phyloP scores from a whole-genome alignment of 2,113 vertebrate species.

The Dryoscopus gambensis region DNA sequence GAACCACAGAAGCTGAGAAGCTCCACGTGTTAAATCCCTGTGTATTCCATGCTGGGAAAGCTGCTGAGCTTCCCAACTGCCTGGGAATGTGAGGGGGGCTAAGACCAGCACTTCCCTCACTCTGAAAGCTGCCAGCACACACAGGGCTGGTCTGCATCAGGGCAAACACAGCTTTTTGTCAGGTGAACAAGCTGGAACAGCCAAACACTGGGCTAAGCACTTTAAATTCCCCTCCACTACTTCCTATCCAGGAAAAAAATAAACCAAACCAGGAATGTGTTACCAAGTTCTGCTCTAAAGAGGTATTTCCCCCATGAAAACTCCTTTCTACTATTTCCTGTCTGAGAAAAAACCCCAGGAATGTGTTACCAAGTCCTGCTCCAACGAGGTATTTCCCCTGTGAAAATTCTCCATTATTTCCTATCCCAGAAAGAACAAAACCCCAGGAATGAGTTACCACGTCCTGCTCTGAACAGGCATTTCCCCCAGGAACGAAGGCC shows the following conservation, averaged over 20 bases:
- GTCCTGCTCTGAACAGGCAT: neutral
- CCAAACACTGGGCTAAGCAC: neutral
- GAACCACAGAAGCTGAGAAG: neutral
- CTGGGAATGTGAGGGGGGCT: neutral
- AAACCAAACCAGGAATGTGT: neutral
- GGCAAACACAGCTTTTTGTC: neutral
- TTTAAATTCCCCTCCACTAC: neutral
- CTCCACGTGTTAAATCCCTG: neutral
- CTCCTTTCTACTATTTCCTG: neutral
- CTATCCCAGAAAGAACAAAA: neutral
- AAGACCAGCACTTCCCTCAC: neutral
- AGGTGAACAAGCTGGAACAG: neutral
- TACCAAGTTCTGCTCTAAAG: neutral
- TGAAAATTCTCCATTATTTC: neutral
- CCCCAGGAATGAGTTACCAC: neutral
- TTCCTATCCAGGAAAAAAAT: neutral
- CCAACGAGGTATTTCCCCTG: no score
- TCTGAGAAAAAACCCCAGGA: neutral
- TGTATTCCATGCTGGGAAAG: fast-evolving
- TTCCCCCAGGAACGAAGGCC: neutral
- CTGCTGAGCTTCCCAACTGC: neutral
- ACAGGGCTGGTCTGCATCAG: neutral
- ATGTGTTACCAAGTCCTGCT: neutral
- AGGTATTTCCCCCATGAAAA: neutral
- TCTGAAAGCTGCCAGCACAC: neutral